Conservation (phyloP, 2,113 vertebrate genomes). For the Apus apus region DNA sequence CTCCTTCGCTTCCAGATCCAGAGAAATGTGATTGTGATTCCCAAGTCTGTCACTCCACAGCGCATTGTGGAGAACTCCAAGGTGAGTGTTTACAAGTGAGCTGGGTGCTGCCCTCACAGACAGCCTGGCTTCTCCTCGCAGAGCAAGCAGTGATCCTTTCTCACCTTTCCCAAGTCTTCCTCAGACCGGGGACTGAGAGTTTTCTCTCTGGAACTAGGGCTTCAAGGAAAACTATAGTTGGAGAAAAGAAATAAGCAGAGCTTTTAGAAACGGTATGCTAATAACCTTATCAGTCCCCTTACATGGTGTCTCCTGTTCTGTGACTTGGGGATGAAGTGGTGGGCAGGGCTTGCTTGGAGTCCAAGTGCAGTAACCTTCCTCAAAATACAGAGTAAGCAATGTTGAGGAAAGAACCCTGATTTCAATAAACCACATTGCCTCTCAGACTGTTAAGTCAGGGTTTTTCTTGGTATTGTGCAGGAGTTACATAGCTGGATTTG, state of each 20-base stretch:
- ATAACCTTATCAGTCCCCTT: neutral
- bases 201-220: neutral
- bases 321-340: neutral
- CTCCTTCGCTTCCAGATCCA: slow-evolving; percentile 90
- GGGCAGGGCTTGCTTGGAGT: neutral
- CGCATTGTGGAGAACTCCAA: slow-evolving; percentile 90
- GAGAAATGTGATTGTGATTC: slow-evolving; percentile 87
- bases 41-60: slow-evolving; percentile 87
- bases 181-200: neutral
- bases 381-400: neutral
- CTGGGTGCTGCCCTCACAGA: neutral
- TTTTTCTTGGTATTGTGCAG: neutral
- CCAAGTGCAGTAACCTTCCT: neutral
- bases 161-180: neutral
- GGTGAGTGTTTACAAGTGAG: slow-evolving; percentile 57
- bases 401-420: neutral
- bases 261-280: neutral
- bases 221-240: neutral
- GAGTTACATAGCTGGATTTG: neutral
- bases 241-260: neutral
- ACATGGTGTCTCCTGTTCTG: neutral
- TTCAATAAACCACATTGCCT: neutral
- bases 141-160: neutral
- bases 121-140: neutral
- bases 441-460: neutral